Base-by-base conservation (phyloP, 1,140 invertebrate genomes). In the Drosophila pruinosa region DNA sequence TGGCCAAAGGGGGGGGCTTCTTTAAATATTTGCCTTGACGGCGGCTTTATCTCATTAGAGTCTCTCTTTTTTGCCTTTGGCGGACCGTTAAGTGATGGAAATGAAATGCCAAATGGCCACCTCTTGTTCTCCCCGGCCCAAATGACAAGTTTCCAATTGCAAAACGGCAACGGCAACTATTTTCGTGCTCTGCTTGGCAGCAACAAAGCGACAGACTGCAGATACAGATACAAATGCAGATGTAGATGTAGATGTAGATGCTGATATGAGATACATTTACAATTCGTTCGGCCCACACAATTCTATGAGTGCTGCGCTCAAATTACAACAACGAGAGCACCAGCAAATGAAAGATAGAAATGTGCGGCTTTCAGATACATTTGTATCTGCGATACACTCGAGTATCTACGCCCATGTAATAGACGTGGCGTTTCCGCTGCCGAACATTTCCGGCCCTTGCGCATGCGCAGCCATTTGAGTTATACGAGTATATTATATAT, bases 1-100 rank as follows among this genome's bases (percentile, higher is more conserved):
- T n/a, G n/a, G n/a, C n/a, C 2, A 17, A 56, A 43, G 61, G 59
- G 64, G 47, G 38, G 62, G 64, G 72, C 26, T 50, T 72, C 78
- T 82, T 83, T 72, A 57, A 47, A 65, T 73, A 65, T 74, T 70
- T 63, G 69, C 41, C 41, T 22, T 45, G 80, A 67, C 80, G 81
- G 82, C 81, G 59, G 73, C 81, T 85, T 85, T 85, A 83, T 86
- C 80, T 86, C 81, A 85, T 85, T 85, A 86, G 80, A 83, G 73
- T 36, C 47, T 34, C 4, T 54, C n/a, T 31, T 31, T 31, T 26
- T 22, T 34, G 3, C 3, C 26, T 48, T 48, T 12, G 45, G 17
- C 34, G 48, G 62, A 21, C 48, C 74, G 43, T 72, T 82, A 82
- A 82, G 78, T 83, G 79, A n/a, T 54, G 58, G 8, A 47, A 69